phyloP scores from a whole-genome alignment of 1,140 invertebrate genomes.

The Holcopasites calliopsidis region DNA sequence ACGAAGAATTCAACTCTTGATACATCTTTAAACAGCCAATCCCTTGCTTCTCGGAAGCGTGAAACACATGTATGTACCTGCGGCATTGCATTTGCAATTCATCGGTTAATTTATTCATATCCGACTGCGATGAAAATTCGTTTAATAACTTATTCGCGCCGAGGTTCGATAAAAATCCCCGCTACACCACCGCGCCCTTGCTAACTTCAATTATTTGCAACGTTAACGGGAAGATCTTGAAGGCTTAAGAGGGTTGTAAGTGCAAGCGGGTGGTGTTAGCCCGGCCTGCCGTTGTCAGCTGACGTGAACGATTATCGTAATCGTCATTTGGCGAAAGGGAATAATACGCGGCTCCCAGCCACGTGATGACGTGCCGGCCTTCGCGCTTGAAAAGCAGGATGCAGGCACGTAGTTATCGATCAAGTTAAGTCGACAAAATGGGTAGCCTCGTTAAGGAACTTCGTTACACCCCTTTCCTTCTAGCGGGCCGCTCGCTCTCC shows the following conservation, averaged over 20 bases:
- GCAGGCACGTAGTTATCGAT: conserved; percentile 71
- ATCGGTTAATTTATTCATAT: too few species aligned
- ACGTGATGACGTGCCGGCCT: conserved; percentile 52
- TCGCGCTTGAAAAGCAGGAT: conserved; percentile 56
- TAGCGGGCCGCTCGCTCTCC: conserved; percentile 32
- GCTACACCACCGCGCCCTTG: too few species aligned
- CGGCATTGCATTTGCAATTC: too few species aligned
- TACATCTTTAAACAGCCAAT: too few species aligned
- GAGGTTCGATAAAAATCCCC: too few species aligned
- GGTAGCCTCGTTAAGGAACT: conserved; percentile 75
- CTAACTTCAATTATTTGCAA: too few species aligned
- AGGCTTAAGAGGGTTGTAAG: too few species aligned
- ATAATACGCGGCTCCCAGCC: conserved; percentile 51
- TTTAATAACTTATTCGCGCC: too few species aligned
- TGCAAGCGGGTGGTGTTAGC: too few species aligned
- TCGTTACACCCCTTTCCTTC: conserved; percentile 59
- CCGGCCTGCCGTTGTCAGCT: too few species aligned
- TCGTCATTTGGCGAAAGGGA: conserved; percentile 29
- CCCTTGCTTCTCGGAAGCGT: conserved; percentile 1
- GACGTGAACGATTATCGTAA: not conserved
- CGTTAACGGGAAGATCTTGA: too few species aligned
- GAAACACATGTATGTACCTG: not conserved
- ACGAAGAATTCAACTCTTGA: not conserved
- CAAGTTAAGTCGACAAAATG: conserved; percentile 70
- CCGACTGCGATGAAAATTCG: not conserved